phyloP scores from a whole-genome alignment of 2,113 vertebrate genomes.

The Cranoglanis bouderius region DNA sequence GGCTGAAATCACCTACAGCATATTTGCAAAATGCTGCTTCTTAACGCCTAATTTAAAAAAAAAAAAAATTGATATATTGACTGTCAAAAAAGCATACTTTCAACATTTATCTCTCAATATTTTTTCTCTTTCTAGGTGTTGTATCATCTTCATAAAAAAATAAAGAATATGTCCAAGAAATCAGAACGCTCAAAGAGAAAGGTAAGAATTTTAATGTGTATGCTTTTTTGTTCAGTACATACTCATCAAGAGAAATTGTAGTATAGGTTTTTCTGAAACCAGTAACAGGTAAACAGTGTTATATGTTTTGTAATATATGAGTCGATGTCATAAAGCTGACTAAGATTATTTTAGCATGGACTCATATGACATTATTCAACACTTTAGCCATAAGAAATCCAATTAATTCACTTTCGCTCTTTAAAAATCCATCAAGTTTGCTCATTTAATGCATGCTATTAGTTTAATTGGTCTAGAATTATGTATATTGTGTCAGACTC shows the following conservation, averaged over 20 bases:
- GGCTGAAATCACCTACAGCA: too few relatives aligned
- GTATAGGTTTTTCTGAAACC: not conserved
- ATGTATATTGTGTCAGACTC: not conserved
- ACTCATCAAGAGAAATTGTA: not conserved
- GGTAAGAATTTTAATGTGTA: conserved; percentile 64
- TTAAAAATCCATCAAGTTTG: not conserved
- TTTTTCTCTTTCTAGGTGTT: conserved; percentile 71
- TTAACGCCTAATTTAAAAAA: too few relatives aligned
- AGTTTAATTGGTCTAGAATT: not conserved
- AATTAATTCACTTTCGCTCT: not conserved
- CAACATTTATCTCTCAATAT: not conserved
- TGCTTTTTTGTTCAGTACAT: not conserved
- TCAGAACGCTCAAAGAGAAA: conserved; percentile 82
- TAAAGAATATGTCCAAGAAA: conserved; percentile 86
- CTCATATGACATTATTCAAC: not conserved
- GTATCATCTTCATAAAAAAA: conserved; percentile 83
- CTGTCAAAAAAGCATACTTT: not conserved
- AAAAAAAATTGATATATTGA: not conserved
- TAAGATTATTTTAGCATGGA: not conserved
- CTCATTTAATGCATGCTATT: not conserved
- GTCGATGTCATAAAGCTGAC: not conserved
- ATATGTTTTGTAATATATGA: not conserved
- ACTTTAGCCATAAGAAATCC: not conserved
- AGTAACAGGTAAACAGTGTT: not conserved
- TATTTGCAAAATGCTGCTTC: not conserved